Evolutionary conservation across 2,797 vertebrate genomes (phyloP), one percentile per base, ranked within the genome.

Genomic region (Cyclopterus lumpus): DNA sequence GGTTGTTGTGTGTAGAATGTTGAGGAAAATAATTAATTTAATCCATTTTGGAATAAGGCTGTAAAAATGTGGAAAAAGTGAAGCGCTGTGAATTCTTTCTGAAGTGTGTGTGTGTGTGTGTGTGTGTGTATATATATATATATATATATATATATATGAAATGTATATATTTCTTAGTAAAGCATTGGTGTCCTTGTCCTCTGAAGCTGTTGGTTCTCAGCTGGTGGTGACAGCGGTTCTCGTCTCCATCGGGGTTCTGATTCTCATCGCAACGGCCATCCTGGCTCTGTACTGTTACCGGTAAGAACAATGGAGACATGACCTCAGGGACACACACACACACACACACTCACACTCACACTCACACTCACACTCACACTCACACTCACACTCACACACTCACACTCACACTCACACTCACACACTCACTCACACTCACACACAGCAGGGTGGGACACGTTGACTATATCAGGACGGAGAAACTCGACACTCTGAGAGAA

Each of bases 181-280:
- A n/a, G n/a, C n/a, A n/a, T n/a, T n/a, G n/a, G n/a, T n/a, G 8
- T 8, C 34, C 36, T 34, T 36, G 40, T 42, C 38, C 44, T 20
- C 60, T 34, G 55, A 58, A 65, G 86, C 78, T 32, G 82, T 26
- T 1, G 67, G 71, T 61, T 77, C 92, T 15, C 94, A 95, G 74
- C 77, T 95, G 59, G 87, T 95, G 30, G 78, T 96, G 67, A 95
- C 95, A 0, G 92, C 86, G 0, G 94, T 95, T n/a, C 94, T 95
- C 0, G 93, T 94, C 0, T 93, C 94, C 1, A 80, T 95, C 76
- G 95, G 90, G 0, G 89, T 93, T 0, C 92, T 97, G 26, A 76
- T 96, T 70, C 88, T 96, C 14, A 71, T 96, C 22, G 88, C 92
- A 1, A 80, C 89, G 12, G 86, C 89, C 0, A 83, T 91, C 1